These are phyloP conservation scores for Sprattus sprattus DNA, from an alignment of 2,113 vertebrate species.

Conservation along the genomic window DNA sequence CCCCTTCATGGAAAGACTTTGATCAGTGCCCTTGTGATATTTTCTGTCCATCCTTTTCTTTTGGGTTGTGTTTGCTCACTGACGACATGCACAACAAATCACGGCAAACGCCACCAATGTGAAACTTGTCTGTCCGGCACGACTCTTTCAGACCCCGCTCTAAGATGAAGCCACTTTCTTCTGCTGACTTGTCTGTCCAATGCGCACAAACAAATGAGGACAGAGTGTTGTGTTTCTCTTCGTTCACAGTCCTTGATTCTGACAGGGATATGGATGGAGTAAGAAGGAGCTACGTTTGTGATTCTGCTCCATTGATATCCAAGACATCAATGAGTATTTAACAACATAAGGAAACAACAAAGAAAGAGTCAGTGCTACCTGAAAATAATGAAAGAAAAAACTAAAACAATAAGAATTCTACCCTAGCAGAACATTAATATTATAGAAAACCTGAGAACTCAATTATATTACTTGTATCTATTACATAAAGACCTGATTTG, in stretches of 20 bases:
- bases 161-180: not conserved
- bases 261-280: not conserved
- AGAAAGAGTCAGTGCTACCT: slow-evolving; percentile 59
- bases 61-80: not conserved
- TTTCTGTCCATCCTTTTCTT: not conserved
- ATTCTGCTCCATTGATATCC: slow-evolving; percentile 30
- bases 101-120: no score
- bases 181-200: not conserved
- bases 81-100: no score
- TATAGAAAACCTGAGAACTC: slow-evolving; percentile 82
- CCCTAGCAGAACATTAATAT: slow-evolving; percentile 71
- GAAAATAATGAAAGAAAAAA: slow-evolving; percentile 59
- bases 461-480: slow-evolving; percentile 76
- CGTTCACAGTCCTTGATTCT: not conserved
- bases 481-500: slow-evolving; percentile 80
- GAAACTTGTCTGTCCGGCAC: no score
- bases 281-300: not conserved
- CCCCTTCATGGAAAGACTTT: not conserved
- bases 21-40: not conserved
- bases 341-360: slow-evolving; percentile 65
- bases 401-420: slow-evolving; percentile 52
- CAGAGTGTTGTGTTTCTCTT: not conserved
- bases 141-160: no score
- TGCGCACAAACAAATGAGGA: slow-evolving; percentile 1
- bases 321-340: slow-evolving; percentile 67